Evolutionary conservation across 2,113 vertebrate species (phyloP).

Genomic region (Girardinichthys multiradiatus): DNA sequence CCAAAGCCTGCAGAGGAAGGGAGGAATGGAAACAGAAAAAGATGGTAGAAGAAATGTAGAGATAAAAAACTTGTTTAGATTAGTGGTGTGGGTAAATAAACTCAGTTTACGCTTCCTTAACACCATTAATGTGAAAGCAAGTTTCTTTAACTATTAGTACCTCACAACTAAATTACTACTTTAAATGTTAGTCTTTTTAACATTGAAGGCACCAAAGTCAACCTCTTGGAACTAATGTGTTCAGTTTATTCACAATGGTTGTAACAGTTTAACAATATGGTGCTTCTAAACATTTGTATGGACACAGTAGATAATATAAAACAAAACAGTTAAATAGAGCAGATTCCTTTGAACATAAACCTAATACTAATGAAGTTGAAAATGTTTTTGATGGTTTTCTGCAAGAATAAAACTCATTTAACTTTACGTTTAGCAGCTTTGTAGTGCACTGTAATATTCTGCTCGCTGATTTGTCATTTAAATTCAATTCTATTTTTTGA

Average conservation of each 20-base stretch:
- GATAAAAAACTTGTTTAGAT: not conserved
- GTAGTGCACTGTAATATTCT: not conserved
- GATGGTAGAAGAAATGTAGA: not conserved
- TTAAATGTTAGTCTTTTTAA: constrained; percentile 9
- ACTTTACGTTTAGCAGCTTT: not conserved
- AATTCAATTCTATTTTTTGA: not conserved
- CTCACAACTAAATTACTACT: not conserved
- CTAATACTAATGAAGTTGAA: constrained; percentile 1
- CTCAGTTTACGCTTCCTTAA: constrained; percentile 26
- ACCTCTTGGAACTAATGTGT: constrained; percentile 7
- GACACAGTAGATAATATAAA: constrained; percentile 34
- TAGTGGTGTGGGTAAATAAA: constrained; percentile 55
- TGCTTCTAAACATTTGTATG: constrained; percentile 31
- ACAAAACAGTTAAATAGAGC: constrained; percentile 23
- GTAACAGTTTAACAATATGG: constrained; percentile 38
- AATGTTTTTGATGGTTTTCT: constrained; percentile 1
- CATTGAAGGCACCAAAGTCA: constrained; percentile 1
- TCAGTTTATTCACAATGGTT: constrained; percentile 18
- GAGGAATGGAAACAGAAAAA: not conserved
- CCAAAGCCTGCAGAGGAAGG: constrained; percentile 14
- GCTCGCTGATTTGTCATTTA: not conserved
- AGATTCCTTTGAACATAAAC: constrained; percentile 7
- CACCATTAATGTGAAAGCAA: not conserved
- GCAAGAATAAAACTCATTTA: constrained; percentile 11
- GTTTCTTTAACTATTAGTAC: not conserved